Base-by-base conservation (phyloP, 1,140 invertebrate genomes). In the Drosophila carrolli region DNA sequence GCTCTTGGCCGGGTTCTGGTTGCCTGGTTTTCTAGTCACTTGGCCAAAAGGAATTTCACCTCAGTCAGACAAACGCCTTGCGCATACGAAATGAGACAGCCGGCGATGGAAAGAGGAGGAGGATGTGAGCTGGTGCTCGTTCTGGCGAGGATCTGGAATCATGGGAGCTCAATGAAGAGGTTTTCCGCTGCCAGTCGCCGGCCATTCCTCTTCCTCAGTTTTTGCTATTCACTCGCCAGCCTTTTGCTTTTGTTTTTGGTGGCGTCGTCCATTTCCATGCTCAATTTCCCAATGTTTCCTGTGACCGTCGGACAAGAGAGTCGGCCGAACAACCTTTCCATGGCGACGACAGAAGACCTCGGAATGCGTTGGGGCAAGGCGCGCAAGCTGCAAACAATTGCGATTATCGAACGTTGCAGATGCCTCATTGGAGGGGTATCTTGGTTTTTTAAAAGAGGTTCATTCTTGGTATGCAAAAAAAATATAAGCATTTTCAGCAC, bases 261-360 rank as follows among this genome's bases (percentile, higher is more conserved):
- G 65, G 65, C 67, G 67, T 71, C 67, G 76, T 80, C 86, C 85
- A 89, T 89, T 88, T 89, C 84, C 84, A 88, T 89, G 84, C 80
- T 89, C 84, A 89, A 89, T 88, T 89, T 88, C 84, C 80, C 84
- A 89, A 83, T 83, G 79, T 89, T 88, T 88, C 84, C 85, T 88
- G 84, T 84, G 80, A 75, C 77, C 76, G 37, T 11, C 37, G 37
- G 37, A 38, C 37, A 38, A 84, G 59, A 11, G 37, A 38, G 37
- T 27, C 48, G 48, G 29, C 4, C 75, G 77, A 79, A 75, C 78
- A 88, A 72, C 59, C 68, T 56, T 54, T 51, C 55, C n/a, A 53
- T 29, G 50, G 32, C 81, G 68, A 70, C 80, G 76, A 71, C 75
- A 79, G 76, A 60, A 67, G 59, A 58, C 48, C 58, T 59, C 68